phyloP scores from a whole-genome alignment of 2,888 invertebrate genomes.

The Encarsia formosa region DNA sequence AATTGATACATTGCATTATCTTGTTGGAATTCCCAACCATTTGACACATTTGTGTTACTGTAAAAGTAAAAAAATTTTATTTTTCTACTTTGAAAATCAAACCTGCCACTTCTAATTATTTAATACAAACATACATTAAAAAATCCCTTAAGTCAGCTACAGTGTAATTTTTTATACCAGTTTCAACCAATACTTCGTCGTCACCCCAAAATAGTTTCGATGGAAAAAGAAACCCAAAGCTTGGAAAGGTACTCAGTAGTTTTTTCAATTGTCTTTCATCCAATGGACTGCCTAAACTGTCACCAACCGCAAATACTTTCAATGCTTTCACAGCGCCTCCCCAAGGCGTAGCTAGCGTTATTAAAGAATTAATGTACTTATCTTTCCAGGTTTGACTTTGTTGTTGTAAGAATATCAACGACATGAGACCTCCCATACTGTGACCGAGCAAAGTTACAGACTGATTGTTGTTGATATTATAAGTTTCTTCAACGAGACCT shows the following conservation, averaged over 20 bases:
- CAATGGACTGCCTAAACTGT: neutral
- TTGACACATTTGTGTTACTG: neutral
- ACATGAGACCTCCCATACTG: neutral
- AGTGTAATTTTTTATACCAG: neutral
- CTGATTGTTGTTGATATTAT: neutral
- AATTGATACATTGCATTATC: neutral
- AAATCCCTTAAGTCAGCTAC: neutral
- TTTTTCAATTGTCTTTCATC: neutral
- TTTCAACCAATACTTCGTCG: neutral
- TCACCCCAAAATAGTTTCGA: neutral
- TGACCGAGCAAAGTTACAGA: neutral
- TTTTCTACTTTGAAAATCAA: no score
- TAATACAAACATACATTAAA: neutral
- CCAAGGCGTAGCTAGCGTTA: neutral
- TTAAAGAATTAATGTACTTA: neutral
- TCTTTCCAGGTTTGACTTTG: conserved; percentile 4
- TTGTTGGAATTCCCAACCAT: neutral
- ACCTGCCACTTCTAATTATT: no score
- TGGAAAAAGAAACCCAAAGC: neutral
- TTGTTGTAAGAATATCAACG: neutral
- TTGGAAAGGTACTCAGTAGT: neutral
- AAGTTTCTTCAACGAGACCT: neutral
- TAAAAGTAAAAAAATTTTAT: neutral
- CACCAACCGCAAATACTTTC: neutral
- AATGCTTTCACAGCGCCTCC: neutral